phyloP scores from a whole-genome alignment of 2,113 vertebrate genomes.

The Chloroceryle aenea region DNA sequence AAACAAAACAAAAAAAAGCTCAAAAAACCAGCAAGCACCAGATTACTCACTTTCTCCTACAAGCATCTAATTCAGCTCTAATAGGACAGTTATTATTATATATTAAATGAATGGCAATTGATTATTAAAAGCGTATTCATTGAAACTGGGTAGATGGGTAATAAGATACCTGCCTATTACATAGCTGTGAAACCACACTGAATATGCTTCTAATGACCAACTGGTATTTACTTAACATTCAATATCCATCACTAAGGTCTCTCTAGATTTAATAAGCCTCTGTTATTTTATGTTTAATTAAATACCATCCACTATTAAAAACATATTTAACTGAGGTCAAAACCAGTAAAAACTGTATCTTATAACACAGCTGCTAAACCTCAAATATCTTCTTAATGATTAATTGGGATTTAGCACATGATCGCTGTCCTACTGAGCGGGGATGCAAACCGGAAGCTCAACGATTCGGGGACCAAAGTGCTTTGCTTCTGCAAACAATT shows the following conservation, averaged over 20 bases:
- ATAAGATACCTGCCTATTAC: conserved; percentile 50
- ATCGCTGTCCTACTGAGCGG: conserved; percentile 4
- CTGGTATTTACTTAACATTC: conserved; percentile 61
- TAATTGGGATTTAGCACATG: conserved; percentile 65
- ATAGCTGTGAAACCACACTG: conserved; percentile 61
- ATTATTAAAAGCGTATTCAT: conserved; percentile 53
- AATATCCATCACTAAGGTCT: conserved; percentile 52
- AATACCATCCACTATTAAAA: conserved; percentile 69
- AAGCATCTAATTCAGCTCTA: conserved; percentile 54
- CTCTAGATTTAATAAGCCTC: conserved; percentile 63
- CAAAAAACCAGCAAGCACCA: neutral
- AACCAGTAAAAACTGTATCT: conserved; percentile 67
- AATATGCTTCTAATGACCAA: conserved; percentile 44
- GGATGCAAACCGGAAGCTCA: conserved; percentile 20
- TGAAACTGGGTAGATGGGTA: conserved; percentile 15
- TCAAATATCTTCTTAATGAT: conserved; percentile 70
- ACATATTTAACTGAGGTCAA: conserved; percentile 63
- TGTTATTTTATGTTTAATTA: conserved; percentile 72
- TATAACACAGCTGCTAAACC: conserved; percentile 72
- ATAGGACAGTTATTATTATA: conserved; percentile 30
- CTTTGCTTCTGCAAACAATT: conserved; percentile 67
- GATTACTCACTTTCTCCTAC: neutral
- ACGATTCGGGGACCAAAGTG: conserved; percentile 15
- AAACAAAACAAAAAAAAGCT: neutral
- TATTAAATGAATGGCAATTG: conserved; percentile 51